Evolutionary conservation across 2,113 vertebrate genomes (phyloP).

Genomic region (Tyto alba): DNA sequence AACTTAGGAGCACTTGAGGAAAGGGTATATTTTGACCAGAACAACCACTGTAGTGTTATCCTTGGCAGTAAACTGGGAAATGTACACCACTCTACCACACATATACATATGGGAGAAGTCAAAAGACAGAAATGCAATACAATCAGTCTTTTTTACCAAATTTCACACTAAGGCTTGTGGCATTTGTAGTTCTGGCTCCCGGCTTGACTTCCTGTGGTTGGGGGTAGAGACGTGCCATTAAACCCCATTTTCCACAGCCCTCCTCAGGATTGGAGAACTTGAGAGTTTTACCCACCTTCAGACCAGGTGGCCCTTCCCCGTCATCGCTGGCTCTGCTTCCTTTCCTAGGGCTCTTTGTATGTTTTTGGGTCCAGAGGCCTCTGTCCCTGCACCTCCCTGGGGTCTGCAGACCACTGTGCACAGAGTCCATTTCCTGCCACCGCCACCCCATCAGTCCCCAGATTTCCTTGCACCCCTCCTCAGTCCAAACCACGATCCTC

Average conservation of each 20-base stretch:
- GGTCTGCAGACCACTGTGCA: background rate
- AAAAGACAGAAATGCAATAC: background rate
- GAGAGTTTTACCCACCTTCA: background rate
- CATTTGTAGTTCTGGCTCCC: background rate
- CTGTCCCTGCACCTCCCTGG: background rate
- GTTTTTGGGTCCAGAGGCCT: background rate
- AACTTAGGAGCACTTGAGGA: background rate
- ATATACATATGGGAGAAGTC: background rate
- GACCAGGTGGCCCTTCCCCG: background rate
- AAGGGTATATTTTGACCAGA: background rate
- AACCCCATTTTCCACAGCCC: background rate
- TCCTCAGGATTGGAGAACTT: background rate
- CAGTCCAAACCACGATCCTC: background rate
- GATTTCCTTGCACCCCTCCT: background rate
- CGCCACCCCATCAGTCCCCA: background rate
- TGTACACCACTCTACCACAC: background rate
- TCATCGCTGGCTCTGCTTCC: background rate
- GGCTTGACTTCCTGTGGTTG: background rate
- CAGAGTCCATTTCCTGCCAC: background rate
- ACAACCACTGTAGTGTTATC: accelerated
- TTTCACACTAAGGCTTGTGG: background rate
- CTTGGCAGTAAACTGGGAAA: background rate
- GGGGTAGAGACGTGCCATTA: background rate
- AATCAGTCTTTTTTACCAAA: background rate
- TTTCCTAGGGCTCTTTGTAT: accelerated